phyloP scores from a whole-genome alignment of 2,888 invertebrate species.

The Stratiomys singularior region DNA sequence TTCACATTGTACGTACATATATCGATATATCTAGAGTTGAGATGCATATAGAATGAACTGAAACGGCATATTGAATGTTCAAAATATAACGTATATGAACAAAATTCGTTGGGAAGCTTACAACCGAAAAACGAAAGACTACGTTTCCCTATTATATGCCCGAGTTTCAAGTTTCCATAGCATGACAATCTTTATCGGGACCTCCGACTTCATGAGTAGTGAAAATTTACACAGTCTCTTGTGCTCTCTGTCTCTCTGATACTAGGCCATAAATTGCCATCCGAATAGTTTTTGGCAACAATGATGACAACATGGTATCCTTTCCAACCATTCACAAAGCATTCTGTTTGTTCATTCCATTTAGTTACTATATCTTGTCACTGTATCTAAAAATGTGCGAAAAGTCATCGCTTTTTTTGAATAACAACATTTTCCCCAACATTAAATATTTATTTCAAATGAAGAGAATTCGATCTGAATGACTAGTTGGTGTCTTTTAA shows the following conservation, averaged over 20 bases:
- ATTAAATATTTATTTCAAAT: no score
- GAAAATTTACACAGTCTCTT: not conserved
- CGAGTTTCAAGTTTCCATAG: not conserved
- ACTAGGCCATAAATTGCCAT: conserved; percentile 22
- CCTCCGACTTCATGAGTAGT: not conserved
- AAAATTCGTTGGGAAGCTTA: conserved; percentile 6
- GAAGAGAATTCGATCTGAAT: no score
- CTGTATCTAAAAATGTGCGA: no score
- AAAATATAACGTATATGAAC: conserved; percentile 7
- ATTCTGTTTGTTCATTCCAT: conserved; percentile 22
- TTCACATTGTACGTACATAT: conserved; percentile 7
- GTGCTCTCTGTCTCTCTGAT: no score
- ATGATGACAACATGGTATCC: conserved; percentile 19
- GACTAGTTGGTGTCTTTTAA: no score
- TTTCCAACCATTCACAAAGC: not conserved
- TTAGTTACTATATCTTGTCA: no score
- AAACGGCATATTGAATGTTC: not conserved
- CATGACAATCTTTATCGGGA: not conserved
- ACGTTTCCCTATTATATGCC: not conserved
- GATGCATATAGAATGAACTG: not conserved
- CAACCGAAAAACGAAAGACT: conserved; percentile 20
- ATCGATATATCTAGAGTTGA: not conserved
- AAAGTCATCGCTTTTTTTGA: no score
- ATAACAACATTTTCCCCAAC: no score
- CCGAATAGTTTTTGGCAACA: conserved; percentile 30